A percentile compares a stretch with the other conserved stretches of the same genome.
Evolutionary conservation across 2,113 vertebrate genomes (phyloP).

Genomic region (Leucosticte australis): DNA sequence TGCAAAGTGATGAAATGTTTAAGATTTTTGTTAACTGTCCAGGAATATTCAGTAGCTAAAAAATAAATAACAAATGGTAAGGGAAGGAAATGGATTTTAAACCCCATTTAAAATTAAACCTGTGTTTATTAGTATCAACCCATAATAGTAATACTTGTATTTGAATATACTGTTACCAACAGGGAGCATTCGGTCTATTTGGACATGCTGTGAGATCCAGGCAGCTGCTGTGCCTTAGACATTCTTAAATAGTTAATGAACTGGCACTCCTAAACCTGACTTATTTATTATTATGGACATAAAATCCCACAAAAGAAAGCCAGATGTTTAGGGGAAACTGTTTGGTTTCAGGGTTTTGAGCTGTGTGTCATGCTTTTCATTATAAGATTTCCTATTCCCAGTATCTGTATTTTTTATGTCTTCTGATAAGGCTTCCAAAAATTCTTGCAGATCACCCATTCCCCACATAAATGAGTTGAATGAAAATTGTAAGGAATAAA

Average conservation of each 20-base stretch:
- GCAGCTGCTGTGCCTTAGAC: slow-evolving; percentile 3
- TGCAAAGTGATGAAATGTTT: slow-evolving; percentile 56
- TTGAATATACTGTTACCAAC: slow-evolving; percentile 31
- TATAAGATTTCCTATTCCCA: not conserved
- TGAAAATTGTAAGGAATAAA: not conserved
- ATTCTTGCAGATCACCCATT: not conserved
- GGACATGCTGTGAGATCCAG: not conserved
- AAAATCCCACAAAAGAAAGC: slow-evolving; percentile 19
- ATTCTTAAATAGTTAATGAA: slow-evolving; percentile 42
- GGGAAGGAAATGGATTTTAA: slow-evolving; percentile 66
- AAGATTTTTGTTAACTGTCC: slow-evolving; percentile 59
- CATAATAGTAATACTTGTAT: slow-evolving; percentile 30
- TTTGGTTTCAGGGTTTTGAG: not conserved
- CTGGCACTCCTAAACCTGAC: not conserved
- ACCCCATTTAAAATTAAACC: slow-evolving; percentile 65
- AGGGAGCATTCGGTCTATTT: not conserved
- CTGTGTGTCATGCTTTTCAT: not conserved
- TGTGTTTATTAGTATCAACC: slow-evolving; percentile 58
- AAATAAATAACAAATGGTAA: slow-evolving; percentile 64
- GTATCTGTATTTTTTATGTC: not conserved
- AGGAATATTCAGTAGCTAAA: slow-evolving; percentile 66
- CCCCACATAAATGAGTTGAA: not conserved
- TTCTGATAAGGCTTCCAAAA: not conserved
- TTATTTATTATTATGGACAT: slow-evolving; percentile 28
- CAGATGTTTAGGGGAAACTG: slow-evolving; percentile 23